Base-by-base conservation (phyloP, 2,113 vertebrate species). In the Grammatotria lemairii region DNA sequence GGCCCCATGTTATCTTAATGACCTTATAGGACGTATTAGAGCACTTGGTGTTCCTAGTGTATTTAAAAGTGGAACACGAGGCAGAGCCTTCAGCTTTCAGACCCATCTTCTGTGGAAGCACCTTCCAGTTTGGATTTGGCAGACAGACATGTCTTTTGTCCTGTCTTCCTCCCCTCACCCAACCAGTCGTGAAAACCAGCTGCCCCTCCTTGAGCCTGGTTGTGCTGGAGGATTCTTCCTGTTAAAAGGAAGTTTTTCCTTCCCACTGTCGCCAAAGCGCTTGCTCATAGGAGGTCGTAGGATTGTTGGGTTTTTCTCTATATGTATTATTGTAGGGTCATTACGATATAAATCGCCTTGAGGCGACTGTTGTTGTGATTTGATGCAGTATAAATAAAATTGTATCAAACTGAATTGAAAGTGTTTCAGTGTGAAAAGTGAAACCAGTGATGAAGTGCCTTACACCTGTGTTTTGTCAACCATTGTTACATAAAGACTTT, bases 141-240 rank as follows among this genome's bases (percentile, higher is more conserved):
- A 58, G 26, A 31, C 0, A 58, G 57, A 58, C 57, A 31, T 58
- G 14, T 28, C 54, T 60, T 60, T 60, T 31, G 14, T 17, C 26
- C 26, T 6, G 14, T 58, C 55, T 58, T 16, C 55, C 1, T 58
- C 14, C 26, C 1, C 5, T 60, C 57, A 60, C 57, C 2, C 14
- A 58, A 9, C 55, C 5, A 4, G 55, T 58, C 1, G 2, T 28
- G 4, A 26, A 28, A 53, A 21, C n/a, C 11, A 13, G 53, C 1
- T 11, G 11, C 53, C 11, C 53, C 0, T 23, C 53, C 6, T 0
- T 0, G 21, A 55, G 53, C 21, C 57, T 60, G 14, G 5, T 60
- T 60, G 0, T 31, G 26, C 14, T 3, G 57, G 57, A 31, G 14
- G 57, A 0, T 58, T 31, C 26, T 58, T 17, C 26, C 26, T 31